Evolutionary conservation across 2,113 vertebrate species (phyloP).

Genomic region (Marmota monax): DNA sequence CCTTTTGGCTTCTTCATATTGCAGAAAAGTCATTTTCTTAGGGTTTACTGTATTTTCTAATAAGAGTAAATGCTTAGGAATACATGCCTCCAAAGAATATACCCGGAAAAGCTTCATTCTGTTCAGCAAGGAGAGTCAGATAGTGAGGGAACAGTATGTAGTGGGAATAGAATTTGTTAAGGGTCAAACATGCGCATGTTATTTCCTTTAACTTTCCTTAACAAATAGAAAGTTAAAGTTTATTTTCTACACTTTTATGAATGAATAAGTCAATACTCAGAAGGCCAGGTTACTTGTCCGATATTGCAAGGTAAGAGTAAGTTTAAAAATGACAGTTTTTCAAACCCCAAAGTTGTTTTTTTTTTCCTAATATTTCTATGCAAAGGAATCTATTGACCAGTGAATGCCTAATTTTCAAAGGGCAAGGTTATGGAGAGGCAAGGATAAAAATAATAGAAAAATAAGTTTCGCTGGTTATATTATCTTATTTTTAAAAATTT

Average conservation of each 20-base stretch:
- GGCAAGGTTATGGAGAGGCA: background rate
- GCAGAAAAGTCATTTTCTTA: background rate
- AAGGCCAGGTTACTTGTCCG: background rate
- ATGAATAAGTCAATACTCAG: background rate
- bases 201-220: conserved; percentile 36
- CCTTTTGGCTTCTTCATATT: conserved; percentile 8
- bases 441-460: background rate
- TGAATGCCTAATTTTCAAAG: background rate
- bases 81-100: background rate
- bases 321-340: conserved; percentile 10
- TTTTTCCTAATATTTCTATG: background rate
- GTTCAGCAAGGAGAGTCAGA: background rate
- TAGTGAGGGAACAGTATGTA: background rate
- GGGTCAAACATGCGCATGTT: background rate
- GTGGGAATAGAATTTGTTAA: background rate
- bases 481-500: background rate
- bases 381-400: background rate
- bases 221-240: background rate
- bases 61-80: background rate
- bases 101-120: conserved; percentile 5
- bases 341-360: background rate
- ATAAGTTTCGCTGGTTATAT: background rate
- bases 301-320: background rate
- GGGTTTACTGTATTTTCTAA: background rate
- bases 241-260: background rate